Base-by-base conservation (phyloP, 2,888 invertebrate genomes). In the Tipula confusa region DNA sequence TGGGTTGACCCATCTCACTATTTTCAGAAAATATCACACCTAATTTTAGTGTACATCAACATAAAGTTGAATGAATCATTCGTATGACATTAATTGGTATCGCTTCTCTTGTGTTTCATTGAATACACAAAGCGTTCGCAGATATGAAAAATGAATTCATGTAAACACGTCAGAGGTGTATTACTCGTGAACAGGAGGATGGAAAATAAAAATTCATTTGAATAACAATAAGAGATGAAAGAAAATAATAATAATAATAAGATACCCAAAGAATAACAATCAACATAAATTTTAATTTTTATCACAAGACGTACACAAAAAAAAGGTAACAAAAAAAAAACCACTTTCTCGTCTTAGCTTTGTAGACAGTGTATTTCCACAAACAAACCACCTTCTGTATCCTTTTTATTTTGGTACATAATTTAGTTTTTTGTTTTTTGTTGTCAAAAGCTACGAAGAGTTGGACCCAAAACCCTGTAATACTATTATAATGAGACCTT, bases 241-340 rank as follows among this genome's bases (percentile, higher is more conserved):
- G 24, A 33, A 33, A 33, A 33, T 33, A n/a, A n/a, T 2, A 43
- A 43, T 31, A 31, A 43, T 43, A 24, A 64, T 64, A 64, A 64
- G 64, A 24, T 24, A 24, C 64, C 64, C 64, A 9, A 24, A 64
- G 64, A 64, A 64, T 64, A 64, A 64, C 64, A 64, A 64, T 64
- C 64, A 64, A 64, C 64, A 64, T 64, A 64, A 64, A 64, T 64
- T 64, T 64, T 64, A 64, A 64, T 64, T 64, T 64, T 64, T 64
- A 64, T 64, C 64, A 24, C 24, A 64, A 64, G 64, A 64, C 64
- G 64, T 2, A 24, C 64, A 64, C 18, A 18, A 18, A 38, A 5
- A 64, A 24, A 64, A 64, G 64, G 64, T 64, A 64, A 64, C 64
- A 64, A 64, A 7, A 64, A 9, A 24, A 64, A 64, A 64, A 64